Base-by-base conservation (phyloP, 2,888 invertebrate genomes). In the Melanargia galathea region DNA sequence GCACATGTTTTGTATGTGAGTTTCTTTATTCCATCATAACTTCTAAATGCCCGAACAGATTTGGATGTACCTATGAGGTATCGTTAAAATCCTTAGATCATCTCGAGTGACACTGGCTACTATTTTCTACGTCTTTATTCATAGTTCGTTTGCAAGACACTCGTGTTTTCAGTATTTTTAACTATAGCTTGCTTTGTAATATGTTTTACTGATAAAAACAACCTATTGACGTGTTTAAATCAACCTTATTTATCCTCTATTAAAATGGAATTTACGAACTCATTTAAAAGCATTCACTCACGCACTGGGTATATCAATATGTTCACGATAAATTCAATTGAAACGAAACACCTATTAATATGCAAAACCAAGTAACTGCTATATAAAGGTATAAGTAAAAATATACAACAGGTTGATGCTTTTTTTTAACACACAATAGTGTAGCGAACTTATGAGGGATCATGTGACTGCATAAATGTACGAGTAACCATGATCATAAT, bases 381-480 rank as follows among this genome's bases (percentile, higher is more conserved):
- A 11, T 10, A 45, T 8, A 4, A 22, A 20, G 22, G 16, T 45
- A 45, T 11, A 11, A 8, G 20, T 8, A 4, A 22, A 20, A 46
- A 20, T 45, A 45, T 20, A 11, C 45, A 45, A 45, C 20, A 45
- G 18, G 20, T 20, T 46, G 22, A 46, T 22, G 5, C 22, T 11
- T 46, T 46, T 46, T 46, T 2, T 13, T 11, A 48, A 35, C 18
- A 52, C 45, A 56, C 10, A 11, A 38, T 59, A 64, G 22, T 55
- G 65, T 65, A 55, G 62, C 38, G 59, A 63, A 64, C 61, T 51
- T 64, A 57, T 58, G 60, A 62, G 65, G 66, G 70, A 73, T 69
- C 72, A 73, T 73, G 74, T 69, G 67, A 71, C 70, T 71, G 74
- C 75, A 76, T 76, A 75, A 76, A 75, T 74, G 73, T n/a, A n/a